These are phyloP conservation scores for Thamnophis sirtalis DNA, from an alignment of 2,113 vertebrate genomes.

Conservation along the genomic window DNA sequence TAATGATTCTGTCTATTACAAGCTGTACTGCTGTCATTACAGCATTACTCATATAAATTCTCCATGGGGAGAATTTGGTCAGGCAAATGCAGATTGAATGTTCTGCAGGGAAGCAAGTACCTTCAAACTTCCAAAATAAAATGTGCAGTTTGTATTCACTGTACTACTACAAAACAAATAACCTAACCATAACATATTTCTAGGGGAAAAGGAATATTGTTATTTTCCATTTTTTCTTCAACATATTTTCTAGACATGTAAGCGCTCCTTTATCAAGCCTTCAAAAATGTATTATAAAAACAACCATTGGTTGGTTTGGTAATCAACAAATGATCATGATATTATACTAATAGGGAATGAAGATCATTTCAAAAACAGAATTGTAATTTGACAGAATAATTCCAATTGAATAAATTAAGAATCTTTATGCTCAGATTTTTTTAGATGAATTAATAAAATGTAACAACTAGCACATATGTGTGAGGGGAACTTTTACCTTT, in stretches of 20 bases:
- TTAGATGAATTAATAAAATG: background rate
- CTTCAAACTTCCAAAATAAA: slow-evolving; percentile 47
- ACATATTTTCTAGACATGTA: background rate
- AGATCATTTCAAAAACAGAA: background rate
- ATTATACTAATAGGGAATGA: background rate
- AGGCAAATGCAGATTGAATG: slow-evolving; percentile 54
- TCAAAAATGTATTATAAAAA: background rate
- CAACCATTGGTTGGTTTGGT: background rate
- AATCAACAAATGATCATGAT: background rate
- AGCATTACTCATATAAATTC: slow-evolving; percentile 53
- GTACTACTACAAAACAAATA: slow-evolving; percentile 32
- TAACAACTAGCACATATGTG: too few species aligned
- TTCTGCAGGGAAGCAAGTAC: slow-evolving; percentile 58
- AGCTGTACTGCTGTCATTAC: slow-evolving; percentile 54
- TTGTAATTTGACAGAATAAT: background rate
- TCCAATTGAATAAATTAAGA: background rate
- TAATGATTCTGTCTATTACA: slow-evolving; percentile 58
- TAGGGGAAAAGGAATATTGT: background rate
- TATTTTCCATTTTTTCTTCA: background rate
- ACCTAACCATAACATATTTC: slow-evolving; percentile 1
- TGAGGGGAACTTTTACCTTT: too few species aligned
- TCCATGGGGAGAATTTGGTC: slow-evolving; percentile 42
- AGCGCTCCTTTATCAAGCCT: background rate
- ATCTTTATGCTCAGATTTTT: background rate
- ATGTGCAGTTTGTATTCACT: background rate